phyloP scores from a whole-genome alignment of 2,797 vertebrate genomes.

The Iguana delicatissima region DNA sequence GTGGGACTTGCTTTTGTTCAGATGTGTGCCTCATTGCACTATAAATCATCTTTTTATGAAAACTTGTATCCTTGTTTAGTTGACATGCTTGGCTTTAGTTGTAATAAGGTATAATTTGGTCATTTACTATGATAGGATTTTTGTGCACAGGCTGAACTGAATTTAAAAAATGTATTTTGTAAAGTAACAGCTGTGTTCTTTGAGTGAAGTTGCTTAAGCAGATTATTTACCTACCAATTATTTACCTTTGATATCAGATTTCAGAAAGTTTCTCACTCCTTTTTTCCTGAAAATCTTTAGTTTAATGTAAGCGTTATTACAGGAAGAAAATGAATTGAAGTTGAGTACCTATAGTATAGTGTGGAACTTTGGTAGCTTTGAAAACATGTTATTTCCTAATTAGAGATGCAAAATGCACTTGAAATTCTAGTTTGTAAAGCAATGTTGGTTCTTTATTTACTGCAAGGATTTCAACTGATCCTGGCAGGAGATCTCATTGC shows the following conservation, averaged over 20 bases:
- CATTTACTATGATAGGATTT: not conserved
- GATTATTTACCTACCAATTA: conserved; percentile 51
- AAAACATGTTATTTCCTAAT: conserved; percentile 75
- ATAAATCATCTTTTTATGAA: conserved; percentile 25
- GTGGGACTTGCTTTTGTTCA: not conserved
- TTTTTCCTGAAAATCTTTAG: conserved; percentile 57
- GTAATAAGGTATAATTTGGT: conserved; percentile 54
- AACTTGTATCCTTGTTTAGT: conserved; percentile 51
- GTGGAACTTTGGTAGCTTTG: conserved; percentile 69
- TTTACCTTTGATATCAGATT: conserved; percentile 62
- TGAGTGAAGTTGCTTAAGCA: conserved; percentile 44
- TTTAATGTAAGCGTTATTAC: conserved; percentile 60
- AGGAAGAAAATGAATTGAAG: conserved; percentile 67
- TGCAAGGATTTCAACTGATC: conserved; percentile 90
- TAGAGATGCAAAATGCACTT: conserved; percentile 80
- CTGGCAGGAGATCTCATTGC: conserved; percentile 89
- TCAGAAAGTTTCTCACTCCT: conserved; percentile 49
- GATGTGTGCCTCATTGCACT: not conserved
- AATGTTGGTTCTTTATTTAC: conserved; percentile 89
- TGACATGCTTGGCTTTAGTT: conserved; percentile 62
- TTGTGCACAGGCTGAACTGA: conserved; percentile 35
- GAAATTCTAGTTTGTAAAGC: conserved; percentile 84
- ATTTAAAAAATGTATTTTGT: conserved; percentile 43
- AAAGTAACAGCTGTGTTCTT: conserved; percentile 57
- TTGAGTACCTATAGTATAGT: conserved; percentile 66